Conservation (phyloP, 2,888 invertebrate genomes). For the Branchipolynoe longqiensis region DNA sequence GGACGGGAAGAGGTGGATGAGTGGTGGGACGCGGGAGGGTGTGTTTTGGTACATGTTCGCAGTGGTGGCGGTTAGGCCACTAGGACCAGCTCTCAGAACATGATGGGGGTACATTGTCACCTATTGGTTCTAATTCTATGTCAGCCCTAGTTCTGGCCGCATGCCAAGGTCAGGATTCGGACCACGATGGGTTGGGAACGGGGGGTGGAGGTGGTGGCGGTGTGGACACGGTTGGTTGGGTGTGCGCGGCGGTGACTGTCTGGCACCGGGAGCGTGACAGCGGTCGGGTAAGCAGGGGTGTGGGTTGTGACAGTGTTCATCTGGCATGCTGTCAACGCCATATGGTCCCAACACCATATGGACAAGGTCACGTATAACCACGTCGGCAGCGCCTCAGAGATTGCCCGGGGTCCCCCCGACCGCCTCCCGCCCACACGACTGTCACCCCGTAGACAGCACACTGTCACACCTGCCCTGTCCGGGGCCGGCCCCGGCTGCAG, state of each 20-base stretch:
- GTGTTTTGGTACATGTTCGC: no score
- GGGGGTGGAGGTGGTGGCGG: slow-evolving; percentile 1
- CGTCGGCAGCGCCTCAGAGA: neutral
- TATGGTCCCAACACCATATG: slow-evolving; percentile 46
- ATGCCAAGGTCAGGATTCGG: neutral
- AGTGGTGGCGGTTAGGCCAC: no score
- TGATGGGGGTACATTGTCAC: no score
- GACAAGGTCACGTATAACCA: slow-evolving; percentile 23
- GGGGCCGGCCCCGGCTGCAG: no score
- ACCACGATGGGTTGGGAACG: neutral
- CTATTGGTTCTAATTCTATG: no score
- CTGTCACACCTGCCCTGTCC: no score
- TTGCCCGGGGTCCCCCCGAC: neutral
- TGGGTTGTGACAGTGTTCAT: neutral
- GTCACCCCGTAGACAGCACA: neutral
- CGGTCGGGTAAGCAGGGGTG: neutral
- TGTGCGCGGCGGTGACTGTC: neutral
- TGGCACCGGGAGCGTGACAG: no score
- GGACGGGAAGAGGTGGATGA: neutral
- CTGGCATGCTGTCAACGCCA: slow-evolving; percentile 5
- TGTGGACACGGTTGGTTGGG: neutral
- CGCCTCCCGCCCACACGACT: neutral
- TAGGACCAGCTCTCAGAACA: no score
- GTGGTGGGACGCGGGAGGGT: neutral
- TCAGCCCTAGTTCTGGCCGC: neutral